Evolutionary conservation across 1,140 invertebrate species (phyloP), one percentile per base, ranked within the genome.

Genomic region (Polypedilum vanderplanki): DNA sequence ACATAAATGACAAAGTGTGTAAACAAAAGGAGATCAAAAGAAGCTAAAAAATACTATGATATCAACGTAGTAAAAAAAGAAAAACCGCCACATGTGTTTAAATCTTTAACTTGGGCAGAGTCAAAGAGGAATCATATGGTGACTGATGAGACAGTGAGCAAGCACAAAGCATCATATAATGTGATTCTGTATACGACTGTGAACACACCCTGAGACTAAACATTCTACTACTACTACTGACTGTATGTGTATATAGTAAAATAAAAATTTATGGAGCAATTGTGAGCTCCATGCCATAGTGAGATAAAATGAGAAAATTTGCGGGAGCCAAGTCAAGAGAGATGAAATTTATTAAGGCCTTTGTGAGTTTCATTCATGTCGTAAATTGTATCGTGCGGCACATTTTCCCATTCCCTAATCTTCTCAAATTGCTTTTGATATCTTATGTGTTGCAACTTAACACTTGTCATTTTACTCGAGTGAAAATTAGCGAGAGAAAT

Each of bases 211-310:
- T 57, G n/a, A 57, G n/a, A 33, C 5, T 33, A 33, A 33, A 33
- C 24, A 33, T 33, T 33, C 24, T 57, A n/a, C 12, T 1, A 57
- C 10, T 57, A 57, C 12, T n/a, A 57, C 46, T 57, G 46, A 12
- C 41, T 10, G 9, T 15, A n/a, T 57, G 46, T 57, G 7, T 57
- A 12, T 12, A 4, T 57, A 15, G 46, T 33, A 33, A 57, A n/a
- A 57, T 57, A 57, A 57, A 57, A 57, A 57, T 57, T 57, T 57
- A 57, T 57, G 46, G 46, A n/a, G 46, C n/a, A 57, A 57, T 57
- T 57, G 46, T 57, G 46, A 57, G 46, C 12, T 57, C n/a, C 46
- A 57, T 57, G 12, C 12, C 12, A n/a, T n/a, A n/a, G 46, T n/a
- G 46, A 33, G 24, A 33, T 57, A 57, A 4, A 57, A 57, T n/a